Evolutionary conservation across 2,888 invertebrate genomes (phyloP).

Genomic region (Oasisia sp.): DNA sequence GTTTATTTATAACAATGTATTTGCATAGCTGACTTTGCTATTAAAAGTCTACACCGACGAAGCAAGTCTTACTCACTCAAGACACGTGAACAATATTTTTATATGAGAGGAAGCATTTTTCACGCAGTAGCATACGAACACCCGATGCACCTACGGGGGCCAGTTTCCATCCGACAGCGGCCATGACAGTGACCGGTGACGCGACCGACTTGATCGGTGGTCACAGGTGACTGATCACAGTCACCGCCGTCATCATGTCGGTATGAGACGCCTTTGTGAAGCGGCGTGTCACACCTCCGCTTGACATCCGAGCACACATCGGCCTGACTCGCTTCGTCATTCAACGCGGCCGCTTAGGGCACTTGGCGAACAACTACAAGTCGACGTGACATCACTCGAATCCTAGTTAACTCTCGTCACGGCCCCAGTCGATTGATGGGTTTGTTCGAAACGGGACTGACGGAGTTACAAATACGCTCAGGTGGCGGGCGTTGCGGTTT

Average conservation of each 20-base stretch:
- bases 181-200: not conserved
- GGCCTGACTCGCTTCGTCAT: not conserved
- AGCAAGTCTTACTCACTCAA: too few species aligned
- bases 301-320: not conserved
- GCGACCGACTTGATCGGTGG: not conserved
- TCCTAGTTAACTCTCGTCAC: slow-evolving; percentile 3
- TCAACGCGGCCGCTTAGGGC: not conserved
- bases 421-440: not conserved
- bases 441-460: not conserved
- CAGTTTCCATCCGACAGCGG: not conserved
- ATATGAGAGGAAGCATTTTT: too few species aligned
- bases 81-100: too few species aligned
- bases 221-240: not conserved
- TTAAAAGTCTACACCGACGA: too few species aligned
- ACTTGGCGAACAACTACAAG: not conserved
- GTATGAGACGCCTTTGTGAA: not conserved
- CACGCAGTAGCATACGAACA: too few species aligned
- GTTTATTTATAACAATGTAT: too few species aligned
- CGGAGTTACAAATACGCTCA: not conserved
- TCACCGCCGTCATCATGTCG: not conserved
- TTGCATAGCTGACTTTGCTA: too few species aligned
- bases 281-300: not conserved
- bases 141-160: not conserved
- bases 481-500: not conserved
- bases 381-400: not conserved